Conservation (phyloP, 1,140 invertebrate genomes). For the Campoletis sonorensis region DNA sequence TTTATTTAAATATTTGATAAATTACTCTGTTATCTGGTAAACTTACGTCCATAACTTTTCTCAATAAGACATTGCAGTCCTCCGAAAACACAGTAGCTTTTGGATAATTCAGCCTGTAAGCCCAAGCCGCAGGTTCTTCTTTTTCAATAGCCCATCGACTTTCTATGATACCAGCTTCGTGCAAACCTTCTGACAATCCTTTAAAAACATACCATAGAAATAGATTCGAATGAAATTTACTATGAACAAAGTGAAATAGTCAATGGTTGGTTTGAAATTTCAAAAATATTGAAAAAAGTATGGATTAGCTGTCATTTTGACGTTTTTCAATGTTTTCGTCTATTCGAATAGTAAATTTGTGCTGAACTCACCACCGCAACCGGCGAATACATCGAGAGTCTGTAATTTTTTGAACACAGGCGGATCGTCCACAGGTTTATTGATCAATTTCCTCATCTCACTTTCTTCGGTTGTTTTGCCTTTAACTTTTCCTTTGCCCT, state of each 20-base stretch:
- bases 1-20: background rate
- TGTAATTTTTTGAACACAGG: conserved; percentile 76
- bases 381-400: conserved; percentile 92
- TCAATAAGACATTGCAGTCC: conserved; percentile 86
- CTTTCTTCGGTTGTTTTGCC: conserved; percentile 77
- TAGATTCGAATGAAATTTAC: too few relatives aligned
- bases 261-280: too few relatives aligned
- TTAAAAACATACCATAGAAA: conserved; percentile 38
- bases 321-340: too few relatives aligned
- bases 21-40: background rate
- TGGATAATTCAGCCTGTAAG: conserved; percentile 88
- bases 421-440: conserved; percentile 63
- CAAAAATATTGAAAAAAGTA: too few relatives aligned
- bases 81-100: conserved; percentile 86
- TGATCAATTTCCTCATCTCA: conserved; percentile 48
- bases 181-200: conserved; percentile 83
- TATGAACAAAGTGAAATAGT: too few relatives aligned
- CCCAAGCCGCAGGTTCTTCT: conserved; percentile 86
- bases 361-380: conserved; percentile 84
- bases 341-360: background rate
- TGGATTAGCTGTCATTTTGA: too few relatives aligned
- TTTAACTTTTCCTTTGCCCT: conserved; percentile 84
- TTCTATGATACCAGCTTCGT: conserved; percentile 83
- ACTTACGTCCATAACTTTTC: conserved; percentile 67
- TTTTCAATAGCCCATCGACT: conserved; percentile 91